A percentile compares a stretch with the other conserved stretches of the same genome.
These are phyloP conservation scores for Sitta europaea DNA, from an alignment of 2,113 vertebrate genomes.

Conservation along the genomic window DNA sequence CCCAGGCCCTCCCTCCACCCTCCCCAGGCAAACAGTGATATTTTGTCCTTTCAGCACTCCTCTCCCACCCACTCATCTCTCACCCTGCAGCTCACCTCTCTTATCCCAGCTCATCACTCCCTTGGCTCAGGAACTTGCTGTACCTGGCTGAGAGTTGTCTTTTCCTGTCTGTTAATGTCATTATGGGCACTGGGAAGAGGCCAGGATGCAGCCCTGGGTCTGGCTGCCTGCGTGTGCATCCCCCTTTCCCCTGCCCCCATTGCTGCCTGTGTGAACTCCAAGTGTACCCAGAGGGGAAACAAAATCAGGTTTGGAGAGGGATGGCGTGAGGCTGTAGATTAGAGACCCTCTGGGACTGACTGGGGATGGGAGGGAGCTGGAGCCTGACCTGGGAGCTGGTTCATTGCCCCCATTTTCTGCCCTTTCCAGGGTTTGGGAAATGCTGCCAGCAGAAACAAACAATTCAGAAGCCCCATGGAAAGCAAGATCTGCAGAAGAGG, in stretches of 20 bases:
- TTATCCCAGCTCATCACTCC: background rate
- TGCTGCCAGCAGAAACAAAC: background rate
- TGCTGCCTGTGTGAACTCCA: background rate
- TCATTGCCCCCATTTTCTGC: background rate
- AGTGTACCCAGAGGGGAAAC: background rate
- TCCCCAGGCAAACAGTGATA: background rate
- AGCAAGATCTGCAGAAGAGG: constrained; percentile 27
- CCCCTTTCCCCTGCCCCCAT: background rate
- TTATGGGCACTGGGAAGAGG: background rate
- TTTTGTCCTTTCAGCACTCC: background rate
- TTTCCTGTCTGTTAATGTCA: background rate
- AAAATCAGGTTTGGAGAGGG: background rate
- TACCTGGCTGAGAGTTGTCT: background rate
- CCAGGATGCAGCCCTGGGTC: accelerated
- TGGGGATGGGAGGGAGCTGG: background rate
- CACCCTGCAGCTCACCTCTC: background rate
- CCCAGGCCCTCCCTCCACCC: background rate
- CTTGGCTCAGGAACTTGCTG: background rate
- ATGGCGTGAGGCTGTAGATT: background rate
- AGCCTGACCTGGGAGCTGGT: background rate
- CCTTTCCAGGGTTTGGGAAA: constrained; percentile 30
- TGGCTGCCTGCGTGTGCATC: background rate
- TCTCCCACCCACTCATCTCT: background rate
- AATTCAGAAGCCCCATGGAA: background rate
- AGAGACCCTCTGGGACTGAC: background rate